Evolutionary conservation across 2,797 vertebrate species (phyloP), one percentile per base, ranked within the genome.

Genomic region (Acomys russatus): DNA sequence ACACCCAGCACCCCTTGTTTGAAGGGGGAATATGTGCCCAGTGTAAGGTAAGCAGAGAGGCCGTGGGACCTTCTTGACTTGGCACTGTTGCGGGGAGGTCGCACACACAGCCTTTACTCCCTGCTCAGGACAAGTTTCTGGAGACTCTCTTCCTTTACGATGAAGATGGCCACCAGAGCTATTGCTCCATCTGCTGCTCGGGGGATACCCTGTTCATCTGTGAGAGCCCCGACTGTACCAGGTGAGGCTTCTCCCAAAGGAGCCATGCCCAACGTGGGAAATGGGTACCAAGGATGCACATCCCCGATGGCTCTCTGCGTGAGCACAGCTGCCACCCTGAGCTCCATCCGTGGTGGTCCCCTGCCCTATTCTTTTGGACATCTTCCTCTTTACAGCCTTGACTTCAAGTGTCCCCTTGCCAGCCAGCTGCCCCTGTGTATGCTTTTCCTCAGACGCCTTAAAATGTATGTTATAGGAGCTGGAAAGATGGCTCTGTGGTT

Each of bases 101-200:
- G 2, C 18, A 23, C 59, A 25, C 23, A 38, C 23, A 6, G 5
- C 17, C 77, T 44, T 5, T 59, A 20, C 17, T 63, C 33, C 8
- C 9, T 12, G 9, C 73, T 86, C 59, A 98, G 98, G 97, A 97
- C 94, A 97, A n/a, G 64, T 97, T 97, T 93, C 82, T 98, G 78
- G 95, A 94, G 33, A 79, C 85, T 49, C 91, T 98, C 70, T 98
- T 98, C 93, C 56, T 98, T 5, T 98, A 98, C 0, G 98, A 98
- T 0, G 95, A 97, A 0, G 97, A 98, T 0, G 97, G 97, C 0
- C 97, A 87, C 91, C 97, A 97, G 38, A 95, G 97, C 14, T 92
- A 71, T 22, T 98, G 98, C 44, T 91, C 96, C 4, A 94, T 98
- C 49, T 98, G 98, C 91, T 95, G 94, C 18, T 88, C 89, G 0